Conservation (phyloP, 2,797 vertebrate genomes). For the Urocyon cinereoargenteus region DNA sequence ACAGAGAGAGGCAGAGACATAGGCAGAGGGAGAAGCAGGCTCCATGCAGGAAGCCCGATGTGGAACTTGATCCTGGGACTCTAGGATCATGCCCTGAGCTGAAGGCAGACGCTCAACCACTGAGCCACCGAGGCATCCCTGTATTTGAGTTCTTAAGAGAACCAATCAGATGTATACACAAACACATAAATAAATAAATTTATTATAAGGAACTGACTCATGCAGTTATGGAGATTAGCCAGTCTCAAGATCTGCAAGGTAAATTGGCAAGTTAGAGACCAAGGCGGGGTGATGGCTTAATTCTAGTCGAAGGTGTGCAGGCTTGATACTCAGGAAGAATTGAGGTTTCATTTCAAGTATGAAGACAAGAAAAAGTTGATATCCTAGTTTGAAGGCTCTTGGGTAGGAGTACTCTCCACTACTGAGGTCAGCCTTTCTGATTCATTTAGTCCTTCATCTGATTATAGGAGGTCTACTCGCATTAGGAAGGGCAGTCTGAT, state of each 20-base stretch:
- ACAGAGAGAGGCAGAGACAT: too few species aligned
- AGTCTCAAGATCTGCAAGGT: not conserved
- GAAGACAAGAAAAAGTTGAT: not conserved
- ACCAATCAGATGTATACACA: not conserved
- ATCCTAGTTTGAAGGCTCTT: not conserved
- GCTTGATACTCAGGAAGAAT: not conserved
- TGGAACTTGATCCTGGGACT: too few species aligned
- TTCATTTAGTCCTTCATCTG: not conserved
- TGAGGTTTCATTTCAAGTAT: not conserved
- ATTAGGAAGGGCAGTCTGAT: not conserved
- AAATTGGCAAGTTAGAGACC: not conserved
- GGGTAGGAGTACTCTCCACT: not conserved
- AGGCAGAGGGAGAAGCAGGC: too few species aligned
- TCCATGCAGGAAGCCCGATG: too few species aligned
- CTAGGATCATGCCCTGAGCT: too few species aligned
- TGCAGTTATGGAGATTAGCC: not conserved
- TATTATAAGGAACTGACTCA: not conserved
- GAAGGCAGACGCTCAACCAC: too few species aligned
- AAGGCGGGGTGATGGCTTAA: not conserved
- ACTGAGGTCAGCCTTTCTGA: not conserved
- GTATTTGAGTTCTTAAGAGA: not conserved
- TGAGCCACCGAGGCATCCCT: too few species aligned
- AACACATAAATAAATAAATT: not conserved
- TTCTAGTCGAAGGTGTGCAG: not conserved
- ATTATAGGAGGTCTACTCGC: not conserved